These are phyloP conservation scores for Globodera ellingtonae DNA, from an alignment of 1,140 invertebrate genomes.

Conservation along the genomic window DNA sequence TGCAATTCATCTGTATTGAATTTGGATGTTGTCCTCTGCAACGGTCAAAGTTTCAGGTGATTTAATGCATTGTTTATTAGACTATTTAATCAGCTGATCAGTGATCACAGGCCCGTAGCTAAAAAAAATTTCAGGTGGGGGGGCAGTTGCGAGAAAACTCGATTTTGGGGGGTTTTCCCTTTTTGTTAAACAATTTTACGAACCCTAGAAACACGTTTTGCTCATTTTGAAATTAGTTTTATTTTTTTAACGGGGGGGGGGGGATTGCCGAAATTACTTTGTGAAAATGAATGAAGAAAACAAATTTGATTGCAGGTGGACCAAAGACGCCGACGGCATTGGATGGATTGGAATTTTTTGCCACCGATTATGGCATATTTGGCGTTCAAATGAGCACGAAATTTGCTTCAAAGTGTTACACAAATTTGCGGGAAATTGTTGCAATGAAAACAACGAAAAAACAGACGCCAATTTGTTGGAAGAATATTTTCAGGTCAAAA, in stretches of 20 bases:
- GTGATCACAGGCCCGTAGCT: too few relatives aligned
- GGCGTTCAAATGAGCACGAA: slow-evolving; percentile 31
- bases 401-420: slow-evolving; percentile 41
- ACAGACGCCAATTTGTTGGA: slow-evolving; percentile 28
- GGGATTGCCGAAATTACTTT: not conserved
- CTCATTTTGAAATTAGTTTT: not conserved
- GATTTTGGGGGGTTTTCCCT: too few relatives aligned
- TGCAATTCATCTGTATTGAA: slow-evolving; percentile 40
- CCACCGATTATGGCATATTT: slow-evolving; percentile 43
- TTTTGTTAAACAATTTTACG: not conserved
- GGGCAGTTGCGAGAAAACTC: too few relatives aligned
- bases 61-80: not conserved
- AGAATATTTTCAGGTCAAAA: slow-evolving; percentile 50
- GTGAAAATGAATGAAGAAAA: not conserved
- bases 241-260: slow-evolving; percentile 19
- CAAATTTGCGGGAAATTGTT: slow-evolving; percentile 12
- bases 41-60: slow-evolving; percentile 49
- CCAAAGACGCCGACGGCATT: not conserved
- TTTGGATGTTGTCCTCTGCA: slow-evolving; percentile 44
- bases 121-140: too few relatives aligned
- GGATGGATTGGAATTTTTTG: slow-evolving; percentile 42
- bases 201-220: not conserved
- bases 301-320: slow-evolving; percentile 33
- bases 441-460: slow-evolving; percentile 1
- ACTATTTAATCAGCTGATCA: too few relatives aligned